phyloP scores from a whole-genome alignment of 2,113 vertebrate species.

The Semicossyphus pulcher region DNA sequence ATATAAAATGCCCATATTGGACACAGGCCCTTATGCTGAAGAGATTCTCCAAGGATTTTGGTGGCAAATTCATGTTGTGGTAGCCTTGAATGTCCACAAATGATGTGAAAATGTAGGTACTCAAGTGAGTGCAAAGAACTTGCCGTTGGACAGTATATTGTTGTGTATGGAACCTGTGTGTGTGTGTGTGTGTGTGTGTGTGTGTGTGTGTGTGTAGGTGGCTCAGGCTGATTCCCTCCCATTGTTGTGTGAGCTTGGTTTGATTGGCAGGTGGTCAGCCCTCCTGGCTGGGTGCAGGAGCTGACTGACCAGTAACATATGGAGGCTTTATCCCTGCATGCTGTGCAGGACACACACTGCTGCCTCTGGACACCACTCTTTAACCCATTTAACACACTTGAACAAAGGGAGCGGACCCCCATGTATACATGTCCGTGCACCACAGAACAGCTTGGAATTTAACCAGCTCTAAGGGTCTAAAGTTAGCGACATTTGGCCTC shows the following conservation, averaged over 20 bases:
- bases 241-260: constrained; percentile 40
- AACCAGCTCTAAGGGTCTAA: constrained; percentile 14
- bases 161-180: neutral
- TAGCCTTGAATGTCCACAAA: no score
- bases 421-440: constrained; percentile 40
- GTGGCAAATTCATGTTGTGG: no score
- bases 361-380: constrained; percentile 54
- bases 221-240: constrained; percentile 46
- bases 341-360: constrained; percentile 68
- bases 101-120: no score
- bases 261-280: constrained; percentile 67
- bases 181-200: constrained; percentile 1
- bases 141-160: no score
- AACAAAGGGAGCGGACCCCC: constrained; percentile 55
- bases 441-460: constrained; percentile 30
- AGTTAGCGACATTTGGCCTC: constrained; percentile 11
- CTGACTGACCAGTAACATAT: constrained; percentile 63
- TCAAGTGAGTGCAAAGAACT: no score
- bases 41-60: no score
- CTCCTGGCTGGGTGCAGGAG: constrained; percentile 52
- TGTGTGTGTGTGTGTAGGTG: constrained; percentile 15
- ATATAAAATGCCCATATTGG: no score
- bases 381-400: constrained; percentile 61
- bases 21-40: no score
- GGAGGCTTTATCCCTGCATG: constrained; percentile 60